Evolutionary conservation across 1,140 invertebrate genomes (phyloP).

Genomic region (Ostrea denselamellosa): DNA sequence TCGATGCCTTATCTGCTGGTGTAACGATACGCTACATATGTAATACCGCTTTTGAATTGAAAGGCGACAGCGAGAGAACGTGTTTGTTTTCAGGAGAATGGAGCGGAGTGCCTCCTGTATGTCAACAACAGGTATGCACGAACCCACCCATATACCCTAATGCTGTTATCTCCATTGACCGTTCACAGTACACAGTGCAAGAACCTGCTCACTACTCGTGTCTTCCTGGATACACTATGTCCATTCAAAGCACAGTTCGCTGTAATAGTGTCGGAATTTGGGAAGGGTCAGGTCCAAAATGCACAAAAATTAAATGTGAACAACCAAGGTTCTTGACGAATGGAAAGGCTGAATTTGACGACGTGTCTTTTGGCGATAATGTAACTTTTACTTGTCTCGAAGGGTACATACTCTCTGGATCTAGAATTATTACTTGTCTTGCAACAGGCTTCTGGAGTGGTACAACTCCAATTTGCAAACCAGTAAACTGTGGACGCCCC

Average conservation of each 20-base stretch:
- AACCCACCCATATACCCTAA: slow-evolving; percentile 36
- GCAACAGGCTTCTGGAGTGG: slow-evolving; percentile 54
- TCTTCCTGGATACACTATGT: slow-evolving; percentile 45
- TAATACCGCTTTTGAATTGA: slow-evolving; percentile 41
- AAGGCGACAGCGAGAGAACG: slow-evolving; percentile 42
- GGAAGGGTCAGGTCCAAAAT: slow-evolving; percentile 47
- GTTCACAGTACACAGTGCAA: neutral
- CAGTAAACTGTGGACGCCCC: slow-evolving; percentile 65
- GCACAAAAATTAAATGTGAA: slow-evolving; percentile 53
- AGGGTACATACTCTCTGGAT: slow-evolving; percentile 55
- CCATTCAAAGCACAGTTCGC: slow-evolving; percentile 21
- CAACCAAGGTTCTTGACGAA: slow-evolving; percentile 42
- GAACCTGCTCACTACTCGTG: slow-evolving; percentile 28
- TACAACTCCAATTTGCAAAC: slow-evolving; percentile 56
- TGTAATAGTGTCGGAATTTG: slow-evolving; percentile 47
- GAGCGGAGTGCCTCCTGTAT: slow-evolving; percentile 82
- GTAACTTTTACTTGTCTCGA: slow-evolving; percentile 55
- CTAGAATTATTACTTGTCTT: slow-evolving; percentile 45
- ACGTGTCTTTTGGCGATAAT: slow-evolving; percentile 26
- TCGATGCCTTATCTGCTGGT: neutral
- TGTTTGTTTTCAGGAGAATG: slow-evolving; percentile 85
- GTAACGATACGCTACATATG: slow-evolving; percentile 40
- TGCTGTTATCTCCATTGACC: neutral
- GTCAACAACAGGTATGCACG: slow-evolving; percentile 56
- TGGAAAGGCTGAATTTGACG: slow-evolving; percentile 42